Evolutionary conservation across 30 jellyfish, hydroid and myxozoan species (phyloP).

Genomic region (Morbakka virulenta): DNA sequence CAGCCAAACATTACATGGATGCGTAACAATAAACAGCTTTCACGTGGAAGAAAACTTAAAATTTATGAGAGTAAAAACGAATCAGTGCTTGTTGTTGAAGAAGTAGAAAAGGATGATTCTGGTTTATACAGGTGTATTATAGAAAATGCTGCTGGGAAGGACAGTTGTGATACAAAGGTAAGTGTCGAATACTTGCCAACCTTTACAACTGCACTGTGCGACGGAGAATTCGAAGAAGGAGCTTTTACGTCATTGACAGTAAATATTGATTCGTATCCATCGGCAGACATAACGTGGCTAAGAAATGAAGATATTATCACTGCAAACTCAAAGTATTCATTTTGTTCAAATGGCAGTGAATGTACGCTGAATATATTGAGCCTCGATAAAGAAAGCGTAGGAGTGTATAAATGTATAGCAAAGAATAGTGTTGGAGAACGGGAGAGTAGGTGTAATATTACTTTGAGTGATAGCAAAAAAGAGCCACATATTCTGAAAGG

Average conservation of each 20-base stretch:
- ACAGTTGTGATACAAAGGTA: not conserved
- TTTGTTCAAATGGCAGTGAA: slow-evolving; percentile 24
- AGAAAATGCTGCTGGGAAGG: slow-evolving; percentile 47
- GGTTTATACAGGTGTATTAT: slow-evolving; percentile 56
- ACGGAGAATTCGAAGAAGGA: slow-evolving; percentile 43
- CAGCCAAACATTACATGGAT: slow-evolving; percentile 58
- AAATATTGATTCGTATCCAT: slow-evolving; percentile 71
- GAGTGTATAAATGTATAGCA: slow-evolving; percentile 66
- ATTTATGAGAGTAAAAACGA: slow-evolving; percentile 17
- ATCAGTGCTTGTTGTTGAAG: slow-evolving; percentile 3
- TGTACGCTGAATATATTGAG: slow-evolving; percentile 25
- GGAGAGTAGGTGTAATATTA: slow-evolving; percentile 39
- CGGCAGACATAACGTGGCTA: slow-evolving; percentile 74
- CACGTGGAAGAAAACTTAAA: not conserved
- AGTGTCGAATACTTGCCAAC: slow-evolving; percentile 50
- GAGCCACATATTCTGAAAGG: slow-evolving; percentile 29
- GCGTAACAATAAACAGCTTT: slow-evolving; percentile 40
- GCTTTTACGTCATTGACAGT: slow-evolving; percentile 35
- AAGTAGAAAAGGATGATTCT: slow-evolving; percentile 25
- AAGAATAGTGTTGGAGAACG: slow-evolving; percentile 69
- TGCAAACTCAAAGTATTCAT: slow-evolving; percentile 32
- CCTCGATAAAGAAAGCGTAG: slow-evolving; percentile 49
- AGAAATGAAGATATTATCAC: slow-evolving; percentile 31
- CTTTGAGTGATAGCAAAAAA: not conserved
- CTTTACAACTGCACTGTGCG: slow-evolving; percentile 48